Conservation (phyloP, 2,797 vertebrate genomes). For the Sebastes iracundus region DNA sequence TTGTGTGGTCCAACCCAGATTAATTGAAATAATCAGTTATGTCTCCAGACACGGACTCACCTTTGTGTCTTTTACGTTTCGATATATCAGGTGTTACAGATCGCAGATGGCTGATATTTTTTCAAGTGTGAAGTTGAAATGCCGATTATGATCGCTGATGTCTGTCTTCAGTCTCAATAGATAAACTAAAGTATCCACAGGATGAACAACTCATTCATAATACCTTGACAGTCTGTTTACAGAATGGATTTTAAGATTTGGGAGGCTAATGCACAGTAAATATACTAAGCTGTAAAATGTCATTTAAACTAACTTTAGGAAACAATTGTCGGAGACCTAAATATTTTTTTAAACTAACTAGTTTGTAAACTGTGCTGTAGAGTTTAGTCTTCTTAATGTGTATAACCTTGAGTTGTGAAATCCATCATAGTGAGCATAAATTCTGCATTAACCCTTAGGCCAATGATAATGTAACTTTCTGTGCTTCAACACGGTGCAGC, state of each 20-base stretch:
- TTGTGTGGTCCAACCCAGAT: background rate
- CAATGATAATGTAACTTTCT: no score
- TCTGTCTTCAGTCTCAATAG: background rate
- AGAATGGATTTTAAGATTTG: background rate
- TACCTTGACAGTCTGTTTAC: background rate
- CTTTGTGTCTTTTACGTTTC: background rate
- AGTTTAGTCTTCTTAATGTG: no score
- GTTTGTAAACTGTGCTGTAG: no score
- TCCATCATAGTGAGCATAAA: no score
- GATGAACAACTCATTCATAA: background rate
- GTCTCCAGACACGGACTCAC: background rate
- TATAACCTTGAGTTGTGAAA: no score
- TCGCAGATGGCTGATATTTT: background rate
- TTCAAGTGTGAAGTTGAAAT: no score
- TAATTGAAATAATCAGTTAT: background rate
- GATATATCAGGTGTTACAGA: background rate
- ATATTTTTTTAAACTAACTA: no score
- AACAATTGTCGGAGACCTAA: background rate
- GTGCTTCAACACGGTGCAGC: no score
- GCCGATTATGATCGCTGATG: background rate
- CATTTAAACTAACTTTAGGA: background rate
- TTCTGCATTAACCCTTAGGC: no score
- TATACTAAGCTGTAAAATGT: background rate
- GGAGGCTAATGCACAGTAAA: background rate
- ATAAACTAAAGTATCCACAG: background rate